Base-by-base conservation (phyloP, 2,888 invertebrate species). In the Lycocerus yunnanus region DNA sequence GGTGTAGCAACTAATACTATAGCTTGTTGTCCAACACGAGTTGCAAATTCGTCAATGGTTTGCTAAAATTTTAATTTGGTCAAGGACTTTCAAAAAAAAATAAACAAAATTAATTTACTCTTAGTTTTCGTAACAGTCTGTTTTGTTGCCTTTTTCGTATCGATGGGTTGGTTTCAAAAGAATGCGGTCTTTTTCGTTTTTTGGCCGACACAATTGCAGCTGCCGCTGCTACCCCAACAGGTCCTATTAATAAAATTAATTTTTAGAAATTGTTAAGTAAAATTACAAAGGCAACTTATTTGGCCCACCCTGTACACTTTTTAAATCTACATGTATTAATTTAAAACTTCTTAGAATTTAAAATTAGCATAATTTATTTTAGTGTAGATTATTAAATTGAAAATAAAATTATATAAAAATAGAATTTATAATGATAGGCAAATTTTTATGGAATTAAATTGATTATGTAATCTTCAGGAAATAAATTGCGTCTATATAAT, bases 31-130 rank as follows among this genome's bases (percentile, higher is more conserved):
- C 98, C 98, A 71, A 98, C 98, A 81, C 98, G 91, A 0, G 97
- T 97, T 73, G 97, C 97, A 88, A 98, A 98, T 88, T 98, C 98
- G 82, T 98, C 98, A 83, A 97, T 97, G 16, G 97, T 97, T 91
- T 95, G 95, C 93, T 94, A 58, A 20, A 66, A 69, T 43, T 43
- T n/a, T 18, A 75, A 61, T 21, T 59, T 66, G 65, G 8, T 9
- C 5, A 58, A 20, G 13, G 27, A 10, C 0, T 8, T 27, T 11
- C 15, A 6, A 11, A 18, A 10, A 18, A 63, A 6, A 11, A 18
- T 3, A 18, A 63, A 61, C 6, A 16, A 43, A 4, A 58, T 65
- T 13, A 72, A 88, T 90, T 90, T 85, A 94, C 94, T 86, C 95
- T 90, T 74, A 97, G 88, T 89, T 96, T 96, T 79, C 96, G 90